These are phyloP conservation scores for Sorex maritimensis DNA, from an alignment of 2,797 vertebrate genomes.

Conservation along the genomic window DNA sequence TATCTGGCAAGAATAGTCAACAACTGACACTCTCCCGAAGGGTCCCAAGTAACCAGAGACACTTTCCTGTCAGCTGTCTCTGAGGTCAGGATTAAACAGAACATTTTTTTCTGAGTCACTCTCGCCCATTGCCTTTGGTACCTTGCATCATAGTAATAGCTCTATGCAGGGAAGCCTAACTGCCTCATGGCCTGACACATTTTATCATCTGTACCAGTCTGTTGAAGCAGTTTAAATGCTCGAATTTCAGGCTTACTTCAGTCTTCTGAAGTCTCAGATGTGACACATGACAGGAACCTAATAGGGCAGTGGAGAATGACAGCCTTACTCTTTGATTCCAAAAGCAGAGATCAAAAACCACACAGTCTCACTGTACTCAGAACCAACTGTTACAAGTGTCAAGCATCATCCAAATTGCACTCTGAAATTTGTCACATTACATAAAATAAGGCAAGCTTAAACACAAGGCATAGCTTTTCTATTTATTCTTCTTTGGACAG, in stretches of 20 bases:
- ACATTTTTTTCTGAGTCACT: conserved; percentile 28
- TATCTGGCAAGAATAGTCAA: background rate
- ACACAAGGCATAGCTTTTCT: background rate
- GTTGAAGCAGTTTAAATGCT: background rate
- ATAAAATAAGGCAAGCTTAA: background rate
- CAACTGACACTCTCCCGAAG: background rate
- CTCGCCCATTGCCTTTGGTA: background rate
- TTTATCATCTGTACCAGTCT: background rate
- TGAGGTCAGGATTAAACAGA: background rate
- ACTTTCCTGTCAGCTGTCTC: conserved; percentile 24
- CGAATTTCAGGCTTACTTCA: background rate
- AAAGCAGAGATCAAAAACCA: background rate
- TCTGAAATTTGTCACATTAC: background rate
- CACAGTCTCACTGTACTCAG: rapidly evolving
- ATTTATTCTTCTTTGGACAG: background rate
- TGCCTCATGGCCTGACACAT: rapidly evolving
- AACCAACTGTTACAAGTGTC: background rate
- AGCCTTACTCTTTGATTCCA: background rate
- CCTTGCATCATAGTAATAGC: background rate
- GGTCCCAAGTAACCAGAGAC: background rate
- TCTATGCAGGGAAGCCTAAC: background rate
- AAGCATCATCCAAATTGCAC: no score
- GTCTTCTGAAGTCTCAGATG: background rate
- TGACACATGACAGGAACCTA: background rate
- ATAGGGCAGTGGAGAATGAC: background rate